Evolutionary conservation across 2,888 invertebrate species (phyloP), one percentile per base, ranked within the genome.

Genomic region (Ptilodon capucinus): DNA sequence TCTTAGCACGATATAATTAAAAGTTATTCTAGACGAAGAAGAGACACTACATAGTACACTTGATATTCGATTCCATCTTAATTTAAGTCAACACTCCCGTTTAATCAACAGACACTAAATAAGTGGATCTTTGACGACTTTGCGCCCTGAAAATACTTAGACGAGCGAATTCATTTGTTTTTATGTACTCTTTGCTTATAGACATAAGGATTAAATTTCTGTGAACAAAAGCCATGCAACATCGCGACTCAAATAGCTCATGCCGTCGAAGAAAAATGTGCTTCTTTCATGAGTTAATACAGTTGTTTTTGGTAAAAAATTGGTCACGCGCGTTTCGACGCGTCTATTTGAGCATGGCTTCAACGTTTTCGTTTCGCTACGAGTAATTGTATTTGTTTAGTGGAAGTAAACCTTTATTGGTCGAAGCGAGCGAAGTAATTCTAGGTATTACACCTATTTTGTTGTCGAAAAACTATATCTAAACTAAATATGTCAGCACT

Each of bases 41-140:
- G 60, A 58, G 51, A 54, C 42, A 46, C 44, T 48, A 40, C n/a
- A 36, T 30, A 21, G 19, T 16, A 13, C 25, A 25, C 23, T 25
- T 14, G 3, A 51, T 54, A 68, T 74, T 77, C 71, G 64, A 80
- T 79, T 72, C 63, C 60, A 74, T 74, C 81, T 83, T 86, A 86
- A 88, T 86, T 86, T 81, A 81, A 80, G 81, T 79, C 86, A 87
- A 86, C 85, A 86, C 86, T 84, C 69, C 57, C 51, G 63, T 57
- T 76, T 76, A 83, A 86, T 84, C 83, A 82, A 85, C 77, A 78
- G 78, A 74, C 73, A 79, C 80, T 81, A 80, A 84, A 81, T 75
- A 82, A 80, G 74, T 70, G 71, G 48, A 58, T 72, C 68, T 71
- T 59, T 59, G 62, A 72, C 64, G 68, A 69, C 70, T 66, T 70